phyloP scores from a whole-genome alignment of 2,113 vertebrate genomes.

The Calypte anna region DNA sequence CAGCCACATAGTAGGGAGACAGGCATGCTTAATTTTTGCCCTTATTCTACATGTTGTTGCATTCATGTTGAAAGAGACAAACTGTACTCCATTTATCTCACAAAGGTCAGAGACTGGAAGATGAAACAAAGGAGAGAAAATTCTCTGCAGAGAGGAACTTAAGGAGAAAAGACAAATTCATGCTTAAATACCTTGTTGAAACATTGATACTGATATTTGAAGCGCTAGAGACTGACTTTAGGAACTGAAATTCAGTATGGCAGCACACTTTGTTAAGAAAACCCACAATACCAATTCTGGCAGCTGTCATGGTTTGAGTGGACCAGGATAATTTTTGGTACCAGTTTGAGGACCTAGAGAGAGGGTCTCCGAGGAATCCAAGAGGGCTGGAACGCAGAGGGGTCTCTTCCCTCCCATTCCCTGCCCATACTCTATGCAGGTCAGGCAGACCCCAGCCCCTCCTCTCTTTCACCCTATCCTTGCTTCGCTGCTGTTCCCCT shows the following conservation, averaged over 20 bases:
- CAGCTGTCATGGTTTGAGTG: too few relatives aligned
- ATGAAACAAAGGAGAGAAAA: neutral
- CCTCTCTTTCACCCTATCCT: too few relatives aligned
- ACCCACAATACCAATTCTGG: neutral
- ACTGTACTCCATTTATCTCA: neutral
- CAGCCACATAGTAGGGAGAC: neutral
- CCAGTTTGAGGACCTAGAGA: too few relatives aligned
- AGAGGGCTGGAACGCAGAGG: too few relatives aligned
- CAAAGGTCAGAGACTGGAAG: neutral
- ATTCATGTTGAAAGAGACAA: neutral
- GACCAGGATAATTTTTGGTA: too few relatives aligned
- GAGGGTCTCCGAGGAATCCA: too few relatives aligned
- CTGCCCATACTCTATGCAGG: too few relatives aligned
- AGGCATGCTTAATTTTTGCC: neutral
- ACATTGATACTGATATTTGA: neutral
- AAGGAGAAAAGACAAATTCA: neutral
- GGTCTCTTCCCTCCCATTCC: too few relatives aligned
- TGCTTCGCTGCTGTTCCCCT: too few relatives aligned
- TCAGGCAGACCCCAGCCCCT: too few relatives aligned
- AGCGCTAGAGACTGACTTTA: neutral
- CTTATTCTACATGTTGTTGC: neutral
- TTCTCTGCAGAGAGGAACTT: neutral
- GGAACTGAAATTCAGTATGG: neutral
- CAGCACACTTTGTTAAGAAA: neutral
- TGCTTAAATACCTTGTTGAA: neutral